These are phyloP conservation scores for Frankliniella intonsa DNA, from an alignment of 2,888 invertebrate species.

Conservation along the genomic window DNA sequence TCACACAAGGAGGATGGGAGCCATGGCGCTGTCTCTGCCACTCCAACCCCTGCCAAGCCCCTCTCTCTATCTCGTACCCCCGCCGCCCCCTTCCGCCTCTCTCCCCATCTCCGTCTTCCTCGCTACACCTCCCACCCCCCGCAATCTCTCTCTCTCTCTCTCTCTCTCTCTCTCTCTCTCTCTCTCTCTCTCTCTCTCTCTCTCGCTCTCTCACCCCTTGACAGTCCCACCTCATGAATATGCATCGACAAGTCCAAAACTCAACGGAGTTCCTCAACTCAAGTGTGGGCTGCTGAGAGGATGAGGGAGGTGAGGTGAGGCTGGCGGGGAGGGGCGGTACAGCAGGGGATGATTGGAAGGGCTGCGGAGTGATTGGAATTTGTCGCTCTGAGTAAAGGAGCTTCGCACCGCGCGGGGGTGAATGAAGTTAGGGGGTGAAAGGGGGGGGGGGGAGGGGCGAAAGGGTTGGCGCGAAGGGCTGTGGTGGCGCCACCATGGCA, in stretches of 20 bases:
- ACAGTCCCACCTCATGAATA: constrained; percentile 24
- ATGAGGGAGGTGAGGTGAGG: not conserved
- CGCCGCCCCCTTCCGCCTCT: constrained; percentile 35
- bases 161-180: not conserved
- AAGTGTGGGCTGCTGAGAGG: constrained; percentile 13
- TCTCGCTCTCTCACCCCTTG: constrained; percentile 10
- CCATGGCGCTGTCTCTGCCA: not conserved
- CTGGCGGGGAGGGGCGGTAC: not conserved
- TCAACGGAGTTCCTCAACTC: constrained; percentile 26
- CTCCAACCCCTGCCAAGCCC: not conserved
- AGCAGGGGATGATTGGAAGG: constrained; percentile 1
- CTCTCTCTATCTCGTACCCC: constrained; percentile 33
- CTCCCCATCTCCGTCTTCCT: not conserved
- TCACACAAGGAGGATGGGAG: not conserved
- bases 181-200: not conserved
- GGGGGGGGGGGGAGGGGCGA: not conserved
- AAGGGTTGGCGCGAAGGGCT: not conserved
- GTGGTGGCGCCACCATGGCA: no score
- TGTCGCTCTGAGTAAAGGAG: constrained; percentile 16
- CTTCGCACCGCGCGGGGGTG: not conserved
- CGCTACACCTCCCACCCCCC: not conserved
- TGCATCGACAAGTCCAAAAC: constrained; percentile 22
- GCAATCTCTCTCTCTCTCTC: not conserved
- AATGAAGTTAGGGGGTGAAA: not conserved
- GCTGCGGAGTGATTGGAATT: constrained; percentile 9